Percentiles rank a stretch among this genome's conserved stretches.
Evolutionary conservation across 1,140 invertebrate genomes (phyloP).

Genomic region (Bicyclus anynana): DNA sequence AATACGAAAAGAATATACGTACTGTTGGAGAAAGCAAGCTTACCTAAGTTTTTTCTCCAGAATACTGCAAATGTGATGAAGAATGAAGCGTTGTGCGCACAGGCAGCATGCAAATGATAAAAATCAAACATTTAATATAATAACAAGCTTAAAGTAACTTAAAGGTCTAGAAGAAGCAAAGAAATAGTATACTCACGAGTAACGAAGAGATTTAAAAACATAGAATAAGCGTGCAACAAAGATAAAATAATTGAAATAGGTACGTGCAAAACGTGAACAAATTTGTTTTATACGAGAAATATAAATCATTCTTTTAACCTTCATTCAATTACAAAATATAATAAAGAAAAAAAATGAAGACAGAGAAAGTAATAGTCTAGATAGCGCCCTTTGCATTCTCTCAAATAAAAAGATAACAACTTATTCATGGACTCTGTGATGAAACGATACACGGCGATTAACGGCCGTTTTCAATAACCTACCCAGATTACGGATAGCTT

Average conservation of each 20-base stretch:
- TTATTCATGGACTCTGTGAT: too few species aligned
- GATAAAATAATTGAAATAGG: conserved; percentile 20
- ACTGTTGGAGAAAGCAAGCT: conserved; percentile 61
- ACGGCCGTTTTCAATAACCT: too few species aligned
- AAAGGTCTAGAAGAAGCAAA: conserved; percentile 18
- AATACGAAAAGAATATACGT: conserved; percentile 24
- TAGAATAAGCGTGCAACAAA: conserved; percentile 38
- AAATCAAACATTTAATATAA: conserved; percentile 65
- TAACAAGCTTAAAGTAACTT: conserved; percentile 40
- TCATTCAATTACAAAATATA: too few species aligned
- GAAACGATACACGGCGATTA: too few species aligned
- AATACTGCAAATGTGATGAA: conserved; percentile 81
- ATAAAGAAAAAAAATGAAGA: too few species aligned
- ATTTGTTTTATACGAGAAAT: too few species aligned
- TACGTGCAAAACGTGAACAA: conserved; percentile 6
- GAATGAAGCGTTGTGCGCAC: conserved; percentile 74
- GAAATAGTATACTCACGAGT: conserved; percentile 31
- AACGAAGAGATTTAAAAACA: conserved; percentile 26
- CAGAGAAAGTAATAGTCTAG: too few species aligned
- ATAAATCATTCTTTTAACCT: too few species aligned
- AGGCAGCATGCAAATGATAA: conserved; percentile 74
- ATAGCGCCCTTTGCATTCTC: too few species aligned
- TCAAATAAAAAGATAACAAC: too few species aligned
- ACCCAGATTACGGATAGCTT: too few species aligned
- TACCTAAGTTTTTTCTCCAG: conserved; percentile 88